A percentile compares a stretch with the other conserved stretches of the same genome.
These are phyloP conservation scores for Drosophila mauritiana DNA, from an alignment of 1,140 invertebrate species.

Conservation along the genomic window DNA sequence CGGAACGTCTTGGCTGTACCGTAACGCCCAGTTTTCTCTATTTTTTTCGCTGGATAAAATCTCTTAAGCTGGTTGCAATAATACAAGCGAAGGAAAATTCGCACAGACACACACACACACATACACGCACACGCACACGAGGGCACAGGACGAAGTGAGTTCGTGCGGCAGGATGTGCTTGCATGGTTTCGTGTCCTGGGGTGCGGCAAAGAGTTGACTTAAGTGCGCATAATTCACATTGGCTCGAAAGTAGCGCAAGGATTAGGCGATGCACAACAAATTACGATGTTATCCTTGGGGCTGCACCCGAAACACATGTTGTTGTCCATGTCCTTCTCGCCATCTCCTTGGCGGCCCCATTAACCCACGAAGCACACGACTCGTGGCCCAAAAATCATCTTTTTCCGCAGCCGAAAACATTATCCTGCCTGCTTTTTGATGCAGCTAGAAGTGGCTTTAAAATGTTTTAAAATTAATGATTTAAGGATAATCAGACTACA, in stretches of 20 bases:
- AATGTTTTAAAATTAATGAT: no score
- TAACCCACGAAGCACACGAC: constrained; percentile 13
- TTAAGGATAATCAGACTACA: no score
- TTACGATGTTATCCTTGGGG: constrained; percentile 62
- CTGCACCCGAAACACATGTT: constrained; percentile 22
- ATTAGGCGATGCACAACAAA: constrained; percentile 70
- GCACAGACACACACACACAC: constrained; percentile 6
- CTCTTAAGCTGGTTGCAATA: constrained; percentile 71
- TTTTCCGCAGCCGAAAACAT: not conserved
- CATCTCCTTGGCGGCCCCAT: constrained; percentile 5
- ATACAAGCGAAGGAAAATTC: constrained; percentile 58
- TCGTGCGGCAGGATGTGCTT: constrained; percentile 1
- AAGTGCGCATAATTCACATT: constrained; percentile 73
- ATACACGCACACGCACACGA: not conserved
- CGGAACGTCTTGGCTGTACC: constrained; percentile 55
- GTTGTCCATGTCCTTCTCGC: constrained; percentile 12
- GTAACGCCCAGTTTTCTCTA: not conserved
- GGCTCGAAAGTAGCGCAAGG: constrained; percentile 70
- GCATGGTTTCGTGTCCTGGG: constrained; percentile 6
- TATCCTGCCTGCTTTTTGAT: not conserved
- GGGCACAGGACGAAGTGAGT: not conserved
- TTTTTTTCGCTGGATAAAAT: constrained; percentile 52
- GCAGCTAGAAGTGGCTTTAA: no score
- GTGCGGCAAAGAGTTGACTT: constrained; percentile 38
- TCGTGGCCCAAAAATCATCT: constrained; percentile 2